Conservation (phyloP, 2,888 invertebrate species). For the Eugnorisma glareosa region DNA sequence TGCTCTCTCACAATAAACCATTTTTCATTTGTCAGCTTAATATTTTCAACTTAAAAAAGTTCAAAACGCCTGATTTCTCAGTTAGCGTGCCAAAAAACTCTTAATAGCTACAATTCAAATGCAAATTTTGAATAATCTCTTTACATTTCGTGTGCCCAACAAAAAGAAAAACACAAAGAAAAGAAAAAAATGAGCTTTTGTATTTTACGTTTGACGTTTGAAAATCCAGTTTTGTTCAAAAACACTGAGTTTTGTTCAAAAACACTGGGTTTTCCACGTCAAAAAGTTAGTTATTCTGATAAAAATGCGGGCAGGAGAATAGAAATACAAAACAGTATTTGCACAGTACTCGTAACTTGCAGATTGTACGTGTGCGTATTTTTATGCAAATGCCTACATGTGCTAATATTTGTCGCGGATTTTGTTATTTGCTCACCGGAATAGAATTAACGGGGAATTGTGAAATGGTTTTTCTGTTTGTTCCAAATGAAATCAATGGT, state of each 20-base stretch:
- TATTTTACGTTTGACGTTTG: constrained; percentile 26
- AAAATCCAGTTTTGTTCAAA: constrained; percentile 32
- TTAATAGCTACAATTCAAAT: constrained; percentile 30
- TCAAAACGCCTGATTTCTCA: neutral
- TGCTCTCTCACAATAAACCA: neutral
- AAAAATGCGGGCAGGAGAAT: constrained; percentile 26
- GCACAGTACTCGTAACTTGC: constrained; percentile 24
- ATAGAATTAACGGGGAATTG: constrained; percentile 26
- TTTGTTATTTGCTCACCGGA: constrained; percentile 7
- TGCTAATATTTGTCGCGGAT: constrained; percentile 28
- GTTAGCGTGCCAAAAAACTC: constrained; percentile 27
- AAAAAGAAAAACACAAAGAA: constrained; percentile 8
- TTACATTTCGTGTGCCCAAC: constrained; percentile 30
- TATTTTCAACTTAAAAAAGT: constrained; percentile 18
- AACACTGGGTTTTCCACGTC: constrained; percentile 22
- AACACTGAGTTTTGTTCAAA: constrained; percentile 31
- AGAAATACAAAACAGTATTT: constrained; percentile 36
- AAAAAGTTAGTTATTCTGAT: constrained; percentile 52
- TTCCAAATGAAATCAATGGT: constrained; percentile 17
- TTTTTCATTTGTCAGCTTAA: constrained; percentile 5
- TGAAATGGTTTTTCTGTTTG: constrained; percentile 11
- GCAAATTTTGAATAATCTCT: constrained; percentile 36
- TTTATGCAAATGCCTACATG: constrained; percentile 39
- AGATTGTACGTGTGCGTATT: neutral
- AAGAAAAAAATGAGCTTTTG: constrained; percentile 15